Base-by-base conservation (phyloP, 2,797 vertebrate genomes). In the Mormyrops boulengeri region DNA sequence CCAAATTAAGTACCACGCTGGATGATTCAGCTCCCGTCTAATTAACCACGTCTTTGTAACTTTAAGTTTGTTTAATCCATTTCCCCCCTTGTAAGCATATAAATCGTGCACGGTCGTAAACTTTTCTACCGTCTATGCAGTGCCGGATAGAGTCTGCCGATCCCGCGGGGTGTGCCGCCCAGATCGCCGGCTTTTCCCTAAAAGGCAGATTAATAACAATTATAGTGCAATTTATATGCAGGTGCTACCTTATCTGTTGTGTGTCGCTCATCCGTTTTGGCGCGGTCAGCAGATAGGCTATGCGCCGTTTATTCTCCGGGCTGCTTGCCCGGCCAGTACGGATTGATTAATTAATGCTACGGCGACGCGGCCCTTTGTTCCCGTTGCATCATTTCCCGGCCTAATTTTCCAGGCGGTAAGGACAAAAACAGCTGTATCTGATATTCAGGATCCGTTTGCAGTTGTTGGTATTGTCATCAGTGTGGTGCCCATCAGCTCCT, bases 341-440 rank as follows among this genome's bases (percentile, higher is more conserved):
- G 91, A 89, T 19, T 89, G 92, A 93, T 92, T 93, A 94, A 95
- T 94, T 93, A 92, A 92, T 22, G 91, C 91, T 90, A 84, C 88
- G 52, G 88, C 84, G 88, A 90, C 49, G 89, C 89, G 19, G 73
- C 90, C 91, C 93, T 93, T 94, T 92, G 92, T 92, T 77, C 88
- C 91, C n/a, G 14, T 94, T 93, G 85, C 94, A 92, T 94, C 93
- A 94, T 90, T 90, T 91, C 87, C 88, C 6, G 26, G 22, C 2
- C 66, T 5, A 11, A 87, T 50, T 26, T 26, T 44, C 34, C 17
- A 17, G 89, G 89, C 87, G 88, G 55, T 86, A 84, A 84, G 19
- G 19, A 93, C 88, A 91, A 89, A 94, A 94, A 93, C 92, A 90
- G 7, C 4, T 8, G 19, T 60, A 60, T 60, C 55, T 60, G 55